Conservation (phyloP, 2,888 invertebrate species). For the Meloe dianella region DNA sequence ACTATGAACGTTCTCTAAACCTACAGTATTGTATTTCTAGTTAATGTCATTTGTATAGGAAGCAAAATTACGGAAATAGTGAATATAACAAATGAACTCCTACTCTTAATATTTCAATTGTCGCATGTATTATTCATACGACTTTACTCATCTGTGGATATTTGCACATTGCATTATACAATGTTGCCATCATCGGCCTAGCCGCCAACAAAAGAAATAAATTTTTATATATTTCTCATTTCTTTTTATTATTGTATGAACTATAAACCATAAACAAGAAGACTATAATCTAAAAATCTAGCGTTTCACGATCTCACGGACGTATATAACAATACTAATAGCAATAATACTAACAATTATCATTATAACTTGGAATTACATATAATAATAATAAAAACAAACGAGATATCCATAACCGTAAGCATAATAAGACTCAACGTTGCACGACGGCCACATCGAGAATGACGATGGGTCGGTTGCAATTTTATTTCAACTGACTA, state of each 20-base stretch:
- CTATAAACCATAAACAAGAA: conserved; percentile 41
- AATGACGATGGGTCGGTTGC: conserved; percentile 16
- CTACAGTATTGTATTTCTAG: conserved; percentile 7
- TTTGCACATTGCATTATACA: conserved; percentile 41
- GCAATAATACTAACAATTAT: conserved; percentile 54
- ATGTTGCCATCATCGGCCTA: conserved; percentile 29
- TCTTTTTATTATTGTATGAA: conserved; percentile 27
- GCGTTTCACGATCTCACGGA: conserved; percentile 40
- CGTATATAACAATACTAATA: conserved; percentile 36
- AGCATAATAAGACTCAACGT: conserved; percentile 53
- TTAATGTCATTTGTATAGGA: conserved; percentile 40
- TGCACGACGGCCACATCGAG: conserved; percentile 34
- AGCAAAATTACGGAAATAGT: conserved; percentile 46
- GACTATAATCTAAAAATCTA: conserved; percentile 34
- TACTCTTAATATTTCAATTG: conserved; percentile 49
- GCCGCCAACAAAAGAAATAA: neutral
- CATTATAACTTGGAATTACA: conserved; percentile 57
- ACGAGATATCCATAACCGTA: conserved; percentile 57
- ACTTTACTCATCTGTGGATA: conserved; percentile 42
- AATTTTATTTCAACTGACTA: conserved; percentile 26
- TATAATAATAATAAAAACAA: conserved; percentile 58
- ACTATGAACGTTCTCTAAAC: neutral
- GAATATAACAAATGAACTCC: conserved; percentile 46
- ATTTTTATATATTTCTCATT: conserved; percentile 13
- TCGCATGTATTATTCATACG: conserved; percentile 47